Evolutionary conservation across 2,888 invertebrate species (phyloP).

Genomic region (Apamea sordens): DNA sequence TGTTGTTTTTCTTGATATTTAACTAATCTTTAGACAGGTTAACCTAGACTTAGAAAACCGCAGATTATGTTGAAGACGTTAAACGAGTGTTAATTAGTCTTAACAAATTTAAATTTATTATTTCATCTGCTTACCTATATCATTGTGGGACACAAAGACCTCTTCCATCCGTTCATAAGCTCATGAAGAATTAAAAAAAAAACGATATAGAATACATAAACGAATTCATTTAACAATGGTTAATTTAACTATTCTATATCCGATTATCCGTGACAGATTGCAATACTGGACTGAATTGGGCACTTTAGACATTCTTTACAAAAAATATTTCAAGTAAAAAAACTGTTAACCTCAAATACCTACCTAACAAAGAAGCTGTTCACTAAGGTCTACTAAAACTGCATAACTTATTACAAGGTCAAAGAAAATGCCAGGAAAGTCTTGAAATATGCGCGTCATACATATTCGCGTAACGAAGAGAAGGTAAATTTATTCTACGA

Average conservation of each 20-base stretch:
- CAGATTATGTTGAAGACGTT: not conserved
- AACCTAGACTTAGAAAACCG: not conserved
- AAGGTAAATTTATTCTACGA: slow-evolving; percentile 55
- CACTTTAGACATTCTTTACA: not conserved
- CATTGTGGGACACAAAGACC: not conserved
- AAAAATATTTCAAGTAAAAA: not conserved
- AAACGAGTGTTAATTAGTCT: not conserved
- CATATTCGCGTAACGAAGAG: slow-evolving; percentile 48
- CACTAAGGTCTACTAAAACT: slow-evolving; percentile 9
- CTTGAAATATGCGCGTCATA: slow-evolving; percentile 50
- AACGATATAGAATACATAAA: not conserved
- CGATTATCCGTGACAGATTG: not conserved
- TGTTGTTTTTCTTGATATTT: not conserved
- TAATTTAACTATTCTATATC: not conserved
- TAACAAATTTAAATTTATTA: not conserved
- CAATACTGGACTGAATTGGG: not conserved
- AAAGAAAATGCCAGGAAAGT: slow-evolving; percentile 7
- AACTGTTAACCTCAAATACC: not conserved
- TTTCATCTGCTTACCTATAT: not conserved
- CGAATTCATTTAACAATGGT: not conserved
- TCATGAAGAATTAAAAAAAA: not conserved
- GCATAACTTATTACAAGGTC: slow-evolving; percentile 37
- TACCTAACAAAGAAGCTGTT: not conserved
- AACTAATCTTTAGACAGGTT: not conserved
- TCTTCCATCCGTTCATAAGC: not conserved